Evolutionary conservation across 2,888 invertebrate species (phyloP).

Genomic region (Lasioglossum leucozonium): DNA sequence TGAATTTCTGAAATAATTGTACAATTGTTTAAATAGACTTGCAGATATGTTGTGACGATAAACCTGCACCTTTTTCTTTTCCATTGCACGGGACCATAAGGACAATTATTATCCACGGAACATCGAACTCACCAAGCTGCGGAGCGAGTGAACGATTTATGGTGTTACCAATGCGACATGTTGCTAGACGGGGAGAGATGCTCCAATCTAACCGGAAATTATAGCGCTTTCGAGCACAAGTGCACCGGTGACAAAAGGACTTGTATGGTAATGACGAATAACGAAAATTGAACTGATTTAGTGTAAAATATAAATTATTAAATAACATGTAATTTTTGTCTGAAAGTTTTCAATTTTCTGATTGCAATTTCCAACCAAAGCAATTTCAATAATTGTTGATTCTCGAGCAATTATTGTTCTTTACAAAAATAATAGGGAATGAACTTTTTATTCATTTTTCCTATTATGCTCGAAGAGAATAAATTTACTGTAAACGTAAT

Average conservation of each 20-base stretch:
- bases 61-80: neutral
- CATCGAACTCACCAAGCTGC: slow-evolving; percentile 93
- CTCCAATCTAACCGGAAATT: slow-evolving; percentile 88
- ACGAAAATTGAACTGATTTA: too few species aligned
- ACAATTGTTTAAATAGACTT: too few species aligned
- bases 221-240: slow-evolving; percentile 88
- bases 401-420: neutral
- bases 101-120: slow-evolving; percentile 86
- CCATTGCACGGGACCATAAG: slow-evolving; percentile 57
- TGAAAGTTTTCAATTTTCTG: too few species aligned
- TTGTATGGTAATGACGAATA: slow-evolving; percentile 89
- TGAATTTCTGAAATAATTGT: neutral
- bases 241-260: slow-evolving; percentile 91
- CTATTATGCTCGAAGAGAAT: too few species aligned
- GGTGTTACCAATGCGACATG: slow-evolving; percentile 93
- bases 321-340: too few species aligned
- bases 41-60: neutral
- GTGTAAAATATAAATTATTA: too few species aligned
- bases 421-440: neutral
- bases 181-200: slow-evolving; percentile 91
- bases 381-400: slow-evolving; percentile 23
- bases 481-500: too few species aligned
- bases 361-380: too few species aligned
- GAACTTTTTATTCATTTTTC: too few species aligned
- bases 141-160: slow-evolving; percentile 91